Evolutionary conservation across 1,140 invertebrate genomes (phyloP), one percentile per base, ranked within the genome.

Genomic region (Megalonaias nervosa): DNA sequence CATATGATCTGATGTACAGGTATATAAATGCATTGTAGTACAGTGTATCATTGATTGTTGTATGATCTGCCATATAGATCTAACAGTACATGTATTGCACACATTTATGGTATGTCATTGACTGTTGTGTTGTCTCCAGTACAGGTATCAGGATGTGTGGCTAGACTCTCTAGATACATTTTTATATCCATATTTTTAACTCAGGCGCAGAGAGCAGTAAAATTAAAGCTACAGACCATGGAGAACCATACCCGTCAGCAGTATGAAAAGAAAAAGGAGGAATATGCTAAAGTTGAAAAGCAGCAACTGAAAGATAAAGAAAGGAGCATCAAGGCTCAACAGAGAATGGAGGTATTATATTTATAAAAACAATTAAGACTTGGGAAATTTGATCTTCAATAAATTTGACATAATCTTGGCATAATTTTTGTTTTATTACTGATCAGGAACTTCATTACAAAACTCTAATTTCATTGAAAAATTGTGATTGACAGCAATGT

Each of bases 141-240:
- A 60, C 16, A 21, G 26, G 23, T 14, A n/a, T 31, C 14, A 3
- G 5, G 11, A 55, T 67, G 15, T 13, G 72, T 16, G 17, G n/a
- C 55, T 19, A 21, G 61, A 19, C 66, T n/a, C 13, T 31, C 38
- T 48, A 6, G 38, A 48, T 48, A 48, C 38, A 48, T 48, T 48
- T 48, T 62, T 56, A 12, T 58, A 13, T 38, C 57, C 62, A 17
- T 31, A 11, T 38, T 55, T 73, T 58, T 66, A 23, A 80, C 75
- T 55, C 60, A 82, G 76, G 75, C 87, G 60, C 88, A 87, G 72
- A 67, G 84, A 61, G 80, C 83, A 55, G 82, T 89, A 11, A 83
- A 81, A 65, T 77, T 81, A n/a, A 74, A 80, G 17, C 74, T 88
- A 59, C 83, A 86, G 23, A 78, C 73, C 3, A 77, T 89, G 21